Conservation (phyloP, 2,888 invertebrate genomes). For the Thymelicus acteon region DNA sequence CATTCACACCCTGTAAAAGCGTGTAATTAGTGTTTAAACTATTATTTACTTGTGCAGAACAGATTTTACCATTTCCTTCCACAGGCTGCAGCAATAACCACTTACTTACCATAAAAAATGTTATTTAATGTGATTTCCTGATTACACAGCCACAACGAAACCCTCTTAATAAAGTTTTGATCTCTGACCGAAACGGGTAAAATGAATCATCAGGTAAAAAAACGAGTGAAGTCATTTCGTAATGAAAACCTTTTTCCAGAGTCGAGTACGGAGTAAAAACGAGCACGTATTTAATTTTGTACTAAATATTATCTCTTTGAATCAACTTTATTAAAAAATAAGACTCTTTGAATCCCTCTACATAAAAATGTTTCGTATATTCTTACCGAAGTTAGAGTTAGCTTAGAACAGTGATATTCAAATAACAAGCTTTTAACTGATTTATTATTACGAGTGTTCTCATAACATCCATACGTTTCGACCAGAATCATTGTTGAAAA, state of each 20-base stretch:
- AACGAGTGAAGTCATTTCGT: slow-evolving; percentile 5
- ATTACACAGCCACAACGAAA: too few relatives aligned
- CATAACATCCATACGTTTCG: too few relatives aligned
- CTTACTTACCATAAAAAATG: too few relatives aligned
- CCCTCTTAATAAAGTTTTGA: not conserved
- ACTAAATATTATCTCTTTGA: slow-evolving; percentile 25
- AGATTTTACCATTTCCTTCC: too few relatives aligned
- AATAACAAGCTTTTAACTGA: not conserved
- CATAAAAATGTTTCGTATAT: slow-evolving; percentile 5
- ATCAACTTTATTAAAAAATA: slow-evolving; percentile 2
- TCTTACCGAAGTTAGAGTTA: slow-evolving; percentile 1
- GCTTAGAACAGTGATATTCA: not conserved
- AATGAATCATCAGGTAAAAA: not conserved
- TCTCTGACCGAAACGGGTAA: not conserved
- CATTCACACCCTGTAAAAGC: too few relatives aligned
- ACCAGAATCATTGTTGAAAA: too few relatives aligned
- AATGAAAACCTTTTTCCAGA: slow-evolving; percentile 16
- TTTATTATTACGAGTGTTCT: too few relatives aligned
- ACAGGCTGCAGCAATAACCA: too few relatives aligned
- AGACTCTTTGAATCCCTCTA: not conserved
- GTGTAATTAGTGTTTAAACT: too few relatives aligned
- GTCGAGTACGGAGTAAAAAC: not conserved
- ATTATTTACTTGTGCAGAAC: too few relatives aligned
- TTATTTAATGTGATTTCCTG: too few relatives aligned
- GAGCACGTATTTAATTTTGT: not conserved